These are phyloP conservation scores for Steinernema khuongi DNA, from an alignment of 1,140 invertebrate species.

Conservation along the genomic window DNA sequence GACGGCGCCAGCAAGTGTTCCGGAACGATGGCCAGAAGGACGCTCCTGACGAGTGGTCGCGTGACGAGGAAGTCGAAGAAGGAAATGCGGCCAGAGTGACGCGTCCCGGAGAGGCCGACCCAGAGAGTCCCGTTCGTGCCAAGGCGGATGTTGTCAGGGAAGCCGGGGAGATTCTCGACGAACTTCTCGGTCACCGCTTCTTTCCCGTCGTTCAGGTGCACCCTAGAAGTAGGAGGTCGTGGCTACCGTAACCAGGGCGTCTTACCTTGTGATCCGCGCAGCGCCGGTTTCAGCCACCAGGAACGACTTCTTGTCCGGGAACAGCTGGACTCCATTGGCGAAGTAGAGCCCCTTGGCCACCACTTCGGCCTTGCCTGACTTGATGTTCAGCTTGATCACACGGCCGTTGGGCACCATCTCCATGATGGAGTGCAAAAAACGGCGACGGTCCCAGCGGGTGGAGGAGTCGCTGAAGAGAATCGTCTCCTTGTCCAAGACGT, in stretches of 20 bases:
- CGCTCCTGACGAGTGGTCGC: slow-evolving; percentile 52
- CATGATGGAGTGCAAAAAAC: slow-evolving; percentile 58
- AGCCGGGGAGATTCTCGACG: slow-evolving; percentile 60
- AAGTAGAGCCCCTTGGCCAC: slow-evolving; percentile 55
- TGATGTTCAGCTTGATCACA: slow-evolving; percentile 52
- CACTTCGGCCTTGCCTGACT: slow-evolving; percentile 40
- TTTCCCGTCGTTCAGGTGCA: background rate
- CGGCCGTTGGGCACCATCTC: slow-evolving; percentile 59
- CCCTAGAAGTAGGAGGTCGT: slow-evolving; percentile 35
- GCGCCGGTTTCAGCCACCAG: slow-evolving; percentile 59
- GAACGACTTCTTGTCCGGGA: slow-evolving; percentile 53
- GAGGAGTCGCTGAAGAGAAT: slow-evolving; percentile 60
- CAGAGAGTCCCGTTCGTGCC: slow-evolving; percentile 55
- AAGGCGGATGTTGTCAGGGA: slow-evolving; percentile 60
- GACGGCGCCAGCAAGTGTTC: slow-evolving; percentile 48
- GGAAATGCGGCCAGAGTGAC: slow-evolving; percentile 46
- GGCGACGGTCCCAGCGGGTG: slow-evolving; percentile 57
- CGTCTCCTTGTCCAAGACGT: slow-evolving; percentile 37
- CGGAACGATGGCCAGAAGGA: slow-evolving; percentile 58
- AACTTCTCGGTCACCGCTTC: slow-evolving; percentile 54
- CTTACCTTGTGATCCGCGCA: slow-evolving; percentile 53
- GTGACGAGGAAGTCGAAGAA: slow-evolving; percentile 52
- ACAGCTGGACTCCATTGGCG: slow-evolving; percentile 60
- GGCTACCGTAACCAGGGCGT: slow-evolving; percentile 19
- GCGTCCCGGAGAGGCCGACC: slow-evolving; percentile 46